Percentiles rank a stretch among this genome's conserved stretches.
Evolutionary conservation across 2,113 vertebrate species (phyloP).

Genomic region (Corvus cornix): DNA sequence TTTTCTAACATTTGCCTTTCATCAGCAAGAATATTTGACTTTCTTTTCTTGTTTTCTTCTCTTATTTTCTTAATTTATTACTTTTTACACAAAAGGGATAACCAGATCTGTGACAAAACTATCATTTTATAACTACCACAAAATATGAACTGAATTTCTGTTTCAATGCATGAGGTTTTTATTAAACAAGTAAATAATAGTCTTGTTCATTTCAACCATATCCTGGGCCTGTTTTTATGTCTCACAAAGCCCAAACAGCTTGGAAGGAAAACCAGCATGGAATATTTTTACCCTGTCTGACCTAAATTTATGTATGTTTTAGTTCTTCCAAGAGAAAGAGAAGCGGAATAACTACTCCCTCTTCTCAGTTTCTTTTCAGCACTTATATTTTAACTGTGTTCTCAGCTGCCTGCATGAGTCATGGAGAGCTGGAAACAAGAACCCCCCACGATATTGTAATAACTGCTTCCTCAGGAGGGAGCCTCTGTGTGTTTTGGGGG

Average conservation of each 20-base stretch:
- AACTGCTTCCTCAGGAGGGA: conserved; percentile 1
- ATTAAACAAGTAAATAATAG: conserved; percentile 19
- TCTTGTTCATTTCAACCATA: neutral
- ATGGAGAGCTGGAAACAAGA: conserved; percentile 34
- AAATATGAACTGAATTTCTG: neutral
- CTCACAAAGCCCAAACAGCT: neutral
- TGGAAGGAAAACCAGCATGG: conserved; percentile 10
- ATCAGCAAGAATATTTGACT: neutral
- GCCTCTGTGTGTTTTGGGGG: neutral
- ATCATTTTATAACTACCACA: neutral
- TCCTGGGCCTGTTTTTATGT: neutral
- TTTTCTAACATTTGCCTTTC: conserved; percentile 2
- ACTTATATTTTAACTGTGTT: conserved; percentile 18
- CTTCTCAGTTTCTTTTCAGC: conserved; percentile 45
- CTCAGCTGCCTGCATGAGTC: conserved; percentile 52
- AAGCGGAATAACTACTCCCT: conserved; percentile 36
- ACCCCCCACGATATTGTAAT: neutral
- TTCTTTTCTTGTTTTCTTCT: neutral
- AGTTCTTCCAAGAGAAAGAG: conserved; percentile 45
- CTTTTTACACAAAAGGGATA: neutral
- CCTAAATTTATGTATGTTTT: conserved; percentile 39
- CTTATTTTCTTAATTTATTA: neutral
- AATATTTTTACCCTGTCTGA: conserved; percentile 53
- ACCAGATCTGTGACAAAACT: neutral
- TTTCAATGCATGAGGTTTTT: neutral